These are phyloP conservation scores for Leptopterna dolabrata DNA, from an alignment of 2,888 invertebrate genomes.

Conservation along the genomic window DNA sequence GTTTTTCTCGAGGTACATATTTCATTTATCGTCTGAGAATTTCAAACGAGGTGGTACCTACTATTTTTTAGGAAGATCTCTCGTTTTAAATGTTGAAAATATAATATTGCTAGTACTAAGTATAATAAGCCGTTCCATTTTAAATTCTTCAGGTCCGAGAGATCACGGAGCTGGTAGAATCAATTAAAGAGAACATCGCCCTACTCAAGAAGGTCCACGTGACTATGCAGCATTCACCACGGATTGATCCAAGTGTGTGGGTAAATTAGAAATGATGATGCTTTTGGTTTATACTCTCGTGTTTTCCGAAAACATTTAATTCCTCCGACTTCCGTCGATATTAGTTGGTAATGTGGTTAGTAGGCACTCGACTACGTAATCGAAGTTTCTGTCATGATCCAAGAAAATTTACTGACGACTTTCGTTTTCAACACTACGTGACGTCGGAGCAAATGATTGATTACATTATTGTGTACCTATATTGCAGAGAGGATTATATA, in stretches of 20 bases:
- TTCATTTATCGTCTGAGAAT: neutral
- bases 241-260: conserved; percentile 59
- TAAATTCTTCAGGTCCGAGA: conserved; percentile 54
- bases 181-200: conserved; percentile 59
- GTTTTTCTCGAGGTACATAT: conserved; percentile 23
- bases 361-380: no score
- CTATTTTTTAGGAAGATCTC: neutral
- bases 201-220: conserved; percentile 58
- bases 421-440: no score
- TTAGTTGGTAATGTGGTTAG: no score
- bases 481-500: no score
- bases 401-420: no score
- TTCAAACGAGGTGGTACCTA: neutral
- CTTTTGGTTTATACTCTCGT: neutral
- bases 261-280: neutral
- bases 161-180: conserved; percentile 57
- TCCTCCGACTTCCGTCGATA: no score
- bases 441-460: no score
- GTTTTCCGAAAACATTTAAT: no score
- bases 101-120: neutral
- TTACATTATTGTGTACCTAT: no score
- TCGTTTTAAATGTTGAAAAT: no score
- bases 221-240: conserved; percentile 57
- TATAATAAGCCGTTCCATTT: neutral
- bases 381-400: no score